phyloP scores from a whole-genome alignment of 2,113 vertebrate species.

The Equus przewalskii region DNA sequence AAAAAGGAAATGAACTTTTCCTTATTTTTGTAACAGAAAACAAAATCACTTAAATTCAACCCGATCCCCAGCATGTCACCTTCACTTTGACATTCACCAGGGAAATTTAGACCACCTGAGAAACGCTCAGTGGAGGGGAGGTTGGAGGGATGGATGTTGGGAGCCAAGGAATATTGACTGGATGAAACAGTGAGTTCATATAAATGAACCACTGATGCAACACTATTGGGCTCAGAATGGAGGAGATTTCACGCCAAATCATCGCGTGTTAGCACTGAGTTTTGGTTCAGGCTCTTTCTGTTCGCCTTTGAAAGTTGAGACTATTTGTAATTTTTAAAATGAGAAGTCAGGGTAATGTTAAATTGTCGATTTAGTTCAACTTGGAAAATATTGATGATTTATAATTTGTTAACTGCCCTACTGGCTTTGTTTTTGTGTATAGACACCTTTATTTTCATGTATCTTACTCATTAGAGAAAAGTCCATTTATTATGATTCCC shows the following conservation, averaged over 20 bases:
- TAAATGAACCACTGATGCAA: background rate
- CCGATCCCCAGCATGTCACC: background rate
- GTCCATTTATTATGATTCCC: background rate
- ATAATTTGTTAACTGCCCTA: background rate
- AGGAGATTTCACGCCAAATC: background rate
- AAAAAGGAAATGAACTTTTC: background rate
- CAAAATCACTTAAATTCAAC: background rate
- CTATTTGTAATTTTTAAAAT: conserved; percentile 12
- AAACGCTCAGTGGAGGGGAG: background rate
- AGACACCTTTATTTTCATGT: conserved; percentile 5
- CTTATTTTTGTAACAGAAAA: conserved; percentile 30
- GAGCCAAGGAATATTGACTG: background rate
- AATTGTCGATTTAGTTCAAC: conserved; percentile 32
- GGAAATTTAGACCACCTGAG: background rate
- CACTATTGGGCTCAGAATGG: background rate
- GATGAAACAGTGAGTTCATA: background rate
- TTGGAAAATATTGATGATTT: conserved; percentile 17
- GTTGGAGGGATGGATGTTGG: fast-evolving
- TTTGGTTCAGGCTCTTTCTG: background rate
- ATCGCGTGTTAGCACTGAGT: background rate
- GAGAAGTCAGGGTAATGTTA: background rate
- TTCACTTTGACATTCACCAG: conserved; percentile 4
- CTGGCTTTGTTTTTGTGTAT: background rate
- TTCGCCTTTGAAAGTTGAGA: conserved; percentile 40
- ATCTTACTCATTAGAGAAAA: conserved; percentile 9